Conservation (phyloP, 1,140 invertebrate genomes). For the Palaemon carinicauda region DNA sequence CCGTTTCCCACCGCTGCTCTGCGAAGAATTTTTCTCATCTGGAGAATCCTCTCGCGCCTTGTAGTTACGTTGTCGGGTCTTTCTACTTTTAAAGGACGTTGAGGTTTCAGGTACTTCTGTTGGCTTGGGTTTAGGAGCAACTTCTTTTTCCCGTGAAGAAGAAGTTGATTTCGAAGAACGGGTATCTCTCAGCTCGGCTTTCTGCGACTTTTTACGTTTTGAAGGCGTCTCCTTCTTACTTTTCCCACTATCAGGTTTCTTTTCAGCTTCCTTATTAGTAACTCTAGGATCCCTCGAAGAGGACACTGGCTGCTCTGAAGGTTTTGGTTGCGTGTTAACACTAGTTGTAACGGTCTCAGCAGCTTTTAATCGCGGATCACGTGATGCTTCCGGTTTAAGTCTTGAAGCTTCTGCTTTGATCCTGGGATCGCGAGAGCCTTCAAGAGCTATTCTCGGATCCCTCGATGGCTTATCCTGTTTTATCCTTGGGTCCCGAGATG, state of each 20-base stretch:
- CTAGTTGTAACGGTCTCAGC: background rate
- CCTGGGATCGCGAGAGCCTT: constrained; percentile 29
- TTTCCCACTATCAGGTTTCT: background rate
- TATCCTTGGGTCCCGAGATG: background rate
- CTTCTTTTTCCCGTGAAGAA: constrained; percentile 5
- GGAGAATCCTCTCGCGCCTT: constrained; percentile 26
- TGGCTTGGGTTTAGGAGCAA: background rate
- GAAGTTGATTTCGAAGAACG: background rate
- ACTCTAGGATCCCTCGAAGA: constrained; percentile 30
- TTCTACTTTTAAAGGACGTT: constrained; percentile 13
- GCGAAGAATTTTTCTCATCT: background rate
- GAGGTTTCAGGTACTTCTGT: background rate
- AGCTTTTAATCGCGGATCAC: constrained; percentile 5
- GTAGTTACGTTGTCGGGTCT: constrained; percentile 13
- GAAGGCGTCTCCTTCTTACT: constrained; percentile 6
- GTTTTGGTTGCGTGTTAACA: background rate
- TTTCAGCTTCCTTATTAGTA: background rate
- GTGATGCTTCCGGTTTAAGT: background rate
- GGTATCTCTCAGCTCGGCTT: background rate
- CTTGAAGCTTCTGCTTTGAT: background rate
- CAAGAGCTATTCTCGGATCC: constrained; percentile 17
- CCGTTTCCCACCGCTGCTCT: background rate
- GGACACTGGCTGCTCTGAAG: background rate
- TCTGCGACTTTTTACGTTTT: constrained; percentile 6
- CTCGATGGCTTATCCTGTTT: background rate